Base-by-base conservation (phyloP, 2,113 vertebrate genomes). In the Daboia siamensis region DNA sequence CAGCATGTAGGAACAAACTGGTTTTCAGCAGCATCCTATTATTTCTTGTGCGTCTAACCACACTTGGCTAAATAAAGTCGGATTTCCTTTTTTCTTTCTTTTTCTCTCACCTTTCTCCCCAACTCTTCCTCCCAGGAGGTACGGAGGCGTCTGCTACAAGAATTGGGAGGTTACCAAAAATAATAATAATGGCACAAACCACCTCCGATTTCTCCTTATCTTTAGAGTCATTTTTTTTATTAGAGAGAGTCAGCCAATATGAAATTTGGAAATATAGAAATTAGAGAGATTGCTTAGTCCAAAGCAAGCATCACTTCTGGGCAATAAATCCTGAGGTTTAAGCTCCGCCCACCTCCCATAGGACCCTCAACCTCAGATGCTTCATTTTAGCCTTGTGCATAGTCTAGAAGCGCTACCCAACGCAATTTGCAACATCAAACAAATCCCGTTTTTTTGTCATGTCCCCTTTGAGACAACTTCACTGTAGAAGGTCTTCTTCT, bases 201-300 rank as follows among this genome's bases (percentile, higher is more conserved):
- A 95, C 98, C 98, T 98, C 98, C 98, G 98, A 98, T 98, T 97
- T 98, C 97, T 98, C 98, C 98, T 89, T 92, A 93, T 88, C 93
- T 54, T 39, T 74, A 3, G 85, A n/a, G 44, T 88, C 88, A 51
- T 51, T 88, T 69, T 84, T 86, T 80, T 92, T 88, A 93, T 93
- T n/a, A 94, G 93, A 91, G 90, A 89, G 89, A 84, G n/a, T 61
- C 44, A 87, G 90, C 57, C 20, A 26, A 61, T 1, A 56, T 15
- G 57, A n/a, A 87, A 51, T 52, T 26, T 91, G 26, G 84, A 96
- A 93, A 94, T 92, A 91, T 0, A 86, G 94, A 96, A 96, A 95
- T 91, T 92, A 94, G 55, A 3, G 24, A 94, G 93, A 95, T n/a
- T 33, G 87, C n/a, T 56, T 88, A 33, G 3, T 29, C 87, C 87